Evolutionary conservation across 2,888 invertebrate species (phyloP).

Genomic region (Cataglyphis livida): DNA sequence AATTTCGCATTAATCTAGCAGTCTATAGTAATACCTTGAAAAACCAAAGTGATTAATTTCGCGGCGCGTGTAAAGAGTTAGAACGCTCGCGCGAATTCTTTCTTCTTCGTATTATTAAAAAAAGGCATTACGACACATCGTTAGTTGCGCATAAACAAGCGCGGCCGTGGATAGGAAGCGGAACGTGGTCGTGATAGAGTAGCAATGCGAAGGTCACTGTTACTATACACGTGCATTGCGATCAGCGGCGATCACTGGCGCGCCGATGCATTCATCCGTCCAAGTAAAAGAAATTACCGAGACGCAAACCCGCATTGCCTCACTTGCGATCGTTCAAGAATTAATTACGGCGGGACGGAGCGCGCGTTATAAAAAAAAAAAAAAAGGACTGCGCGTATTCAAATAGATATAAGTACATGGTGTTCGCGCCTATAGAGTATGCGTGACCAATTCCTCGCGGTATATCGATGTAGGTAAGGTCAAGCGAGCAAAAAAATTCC

Average conservation of each 20-base stretch:
- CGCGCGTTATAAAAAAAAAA: neutral
- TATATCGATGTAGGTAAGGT: neutral
- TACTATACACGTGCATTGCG: conserved; percentile 25
- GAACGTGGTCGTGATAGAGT: conserved; percentile 46
- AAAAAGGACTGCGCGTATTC: neutral
- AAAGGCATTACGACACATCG: conserved; percentile 47
- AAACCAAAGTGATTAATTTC: neutral
- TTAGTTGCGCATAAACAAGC: conserved; percentile 51
- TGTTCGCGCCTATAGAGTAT: neutral
- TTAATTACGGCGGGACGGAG: neutral
- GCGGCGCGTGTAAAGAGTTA: neutral
- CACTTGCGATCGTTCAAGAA: neutral
- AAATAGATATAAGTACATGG: neutral
- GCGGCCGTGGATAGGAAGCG: conserved; percentile 41
- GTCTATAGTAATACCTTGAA: neutral
- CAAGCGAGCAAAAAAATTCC: neutral
- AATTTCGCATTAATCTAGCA: neutral
- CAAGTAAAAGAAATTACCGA: neutral
- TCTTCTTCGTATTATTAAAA: conserved; percentile 42
- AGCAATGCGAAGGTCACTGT: conserved; percentile 68
- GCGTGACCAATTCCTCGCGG: neutral
- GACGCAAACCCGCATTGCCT: neutral
- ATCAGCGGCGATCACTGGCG: conserved; percentile 8
- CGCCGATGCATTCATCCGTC: conserved; percentile 6
- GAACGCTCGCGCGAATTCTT: conserved; percentile 11